These are phyloP conservation scores for Serinus canaria DNA, from an alignment of 2,113 vertebrate genomes.

Conservation along the genomic window DNA sequence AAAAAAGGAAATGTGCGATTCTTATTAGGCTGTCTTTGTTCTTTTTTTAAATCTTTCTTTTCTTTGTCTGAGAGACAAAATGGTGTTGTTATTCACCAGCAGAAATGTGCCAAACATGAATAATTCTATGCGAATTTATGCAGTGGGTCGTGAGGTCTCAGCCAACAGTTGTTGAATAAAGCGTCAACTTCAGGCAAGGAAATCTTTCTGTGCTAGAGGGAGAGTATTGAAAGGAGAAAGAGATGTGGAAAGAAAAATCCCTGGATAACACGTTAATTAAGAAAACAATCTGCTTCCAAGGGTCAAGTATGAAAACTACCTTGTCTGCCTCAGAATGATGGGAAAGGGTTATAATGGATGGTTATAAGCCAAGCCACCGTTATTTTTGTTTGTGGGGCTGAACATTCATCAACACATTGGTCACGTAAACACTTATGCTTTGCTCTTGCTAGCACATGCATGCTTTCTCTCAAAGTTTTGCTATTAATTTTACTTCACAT, in stretches of 20 bases:
- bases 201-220: conserved; percentile 19
- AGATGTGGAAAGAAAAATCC: conserved; percentile 33
- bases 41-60: not conserved
- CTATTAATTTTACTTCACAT: conserved; percentile 56
- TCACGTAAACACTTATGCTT: not conserved
- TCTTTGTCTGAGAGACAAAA: conserved; percentile 49
- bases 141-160: not conserved
- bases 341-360: conserved; percentile 2
- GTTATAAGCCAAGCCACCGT: conserved; percentile 12
- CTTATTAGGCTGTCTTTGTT: conserved; percentile 33
- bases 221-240: not conserved
- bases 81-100: conserved; percentile 10
- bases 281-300: conserved; percentile 38
- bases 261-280: conserved; percentile 39
- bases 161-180: conserved; percentile 39
- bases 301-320: conserved; percentile 28
- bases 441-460: not conserved
- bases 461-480: conserved; percentile 23
- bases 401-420: conserved; percentile 9
- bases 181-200: conserved; percentile 40
- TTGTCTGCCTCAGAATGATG: not conserved
- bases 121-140: conserved; percentile 52
- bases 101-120: conserved; percentile 50
- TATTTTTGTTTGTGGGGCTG: conserved; percentile 41
- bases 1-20: conserved; percentile 11